Evolutionary conservation across 2,888 invertebrate genomes (phyloP), one percentile per base, ranked within the genome.

Genomic region (Chesias legatella): DNA sequence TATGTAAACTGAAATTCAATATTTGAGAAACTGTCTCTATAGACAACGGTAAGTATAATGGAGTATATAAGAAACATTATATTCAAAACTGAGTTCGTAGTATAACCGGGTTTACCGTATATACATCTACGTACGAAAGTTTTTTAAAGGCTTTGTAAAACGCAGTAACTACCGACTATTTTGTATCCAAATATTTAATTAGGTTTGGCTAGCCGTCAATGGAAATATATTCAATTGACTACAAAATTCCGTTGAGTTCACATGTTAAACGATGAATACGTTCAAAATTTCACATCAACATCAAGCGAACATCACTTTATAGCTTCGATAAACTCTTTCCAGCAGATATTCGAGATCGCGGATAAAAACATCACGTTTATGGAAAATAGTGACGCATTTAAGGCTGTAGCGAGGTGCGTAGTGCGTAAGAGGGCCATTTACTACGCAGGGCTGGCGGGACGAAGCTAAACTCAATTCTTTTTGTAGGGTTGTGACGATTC

Each of bases 281-380:
- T 26, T 41, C 37, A 48, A 41, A 39, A 33, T 33, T 39, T 35
- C 41, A 53, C 51, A 37, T 38, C 43, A 32, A 47, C 42, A 48
- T 40, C 45, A 45, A 35, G 43, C 36, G 41, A 44, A 37, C 43
- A 42, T 46, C 39, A 51, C 32, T 51, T 56, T 56, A 59, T 48
- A 43, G 53, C 51, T 54, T 41, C 57, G 53, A 56, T 62, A 60
- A 60, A 60, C 57, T 54, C 61, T 50, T 48, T 45, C 51, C 41
- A 46, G 45, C 43, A 56, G 53, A 63, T 60, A 58, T 59, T 60
- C 57, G 65, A 60, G 63, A 64, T 62, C 61, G 56, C 53, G 64
- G 67, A 70, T 67, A 67, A 68, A 68, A 73, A 68, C 69, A 64
- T 69, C 61, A 62, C 68, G 66, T 71, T 68, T 67, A 72, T 58